These are phyloP conservation scores for Schizopygopsis malacanthus DNA, from an alignment of 2,797 vertebrate species.

Conservation along the genomic window DNA sequence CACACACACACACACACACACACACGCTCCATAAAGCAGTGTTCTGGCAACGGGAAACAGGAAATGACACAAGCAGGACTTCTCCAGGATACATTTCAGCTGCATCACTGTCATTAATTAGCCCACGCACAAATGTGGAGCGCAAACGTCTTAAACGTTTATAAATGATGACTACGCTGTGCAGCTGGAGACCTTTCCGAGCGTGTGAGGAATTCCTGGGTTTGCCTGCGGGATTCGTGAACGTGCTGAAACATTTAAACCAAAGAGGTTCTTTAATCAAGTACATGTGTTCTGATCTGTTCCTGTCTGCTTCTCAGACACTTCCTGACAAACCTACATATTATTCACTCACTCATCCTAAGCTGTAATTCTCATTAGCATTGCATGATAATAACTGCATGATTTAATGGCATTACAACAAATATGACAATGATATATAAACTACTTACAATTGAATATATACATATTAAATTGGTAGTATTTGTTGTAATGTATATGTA, in stretches of 20 bases:
- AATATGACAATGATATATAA: neutral
- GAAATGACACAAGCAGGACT: slow-evolving; percentile 38
- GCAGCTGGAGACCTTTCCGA: neutral
- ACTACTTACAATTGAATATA: neutral
- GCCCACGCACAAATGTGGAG: neutral
- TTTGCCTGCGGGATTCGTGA: slow-evolving; percentile 31
- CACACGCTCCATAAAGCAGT: neutral
- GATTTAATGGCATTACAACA: neutral
- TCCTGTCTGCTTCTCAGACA: slow-evolving; percentile 17
- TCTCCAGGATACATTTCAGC: slow-evolving; percentile 33
- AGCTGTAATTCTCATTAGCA: neutral
- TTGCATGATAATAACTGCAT: neutral
- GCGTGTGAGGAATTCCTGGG: slow-evolving; percentile 6
- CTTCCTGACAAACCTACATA: neutral
- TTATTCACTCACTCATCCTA: neutral
- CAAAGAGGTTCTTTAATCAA: slow-evolving; percentile 44
- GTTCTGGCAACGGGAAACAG: slow-evolving; percentile 19
- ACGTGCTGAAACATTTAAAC: slow-evolving; percentile 46
- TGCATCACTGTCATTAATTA: slow-evolving; percentile 32
- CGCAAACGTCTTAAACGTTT: slow-evolving; percentile 10
- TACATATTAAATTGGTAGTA: neutral
- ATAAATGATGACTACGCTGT: neutral
- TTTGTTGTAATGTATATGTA: neutral
- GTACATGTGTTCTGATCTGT: slow-evolving; percentile 43
- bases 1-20: neutral